phyloP scores from a whole-genome alignment of 1,140 invertebrate genomes.

The Sycophaga agraensis region DNA sequence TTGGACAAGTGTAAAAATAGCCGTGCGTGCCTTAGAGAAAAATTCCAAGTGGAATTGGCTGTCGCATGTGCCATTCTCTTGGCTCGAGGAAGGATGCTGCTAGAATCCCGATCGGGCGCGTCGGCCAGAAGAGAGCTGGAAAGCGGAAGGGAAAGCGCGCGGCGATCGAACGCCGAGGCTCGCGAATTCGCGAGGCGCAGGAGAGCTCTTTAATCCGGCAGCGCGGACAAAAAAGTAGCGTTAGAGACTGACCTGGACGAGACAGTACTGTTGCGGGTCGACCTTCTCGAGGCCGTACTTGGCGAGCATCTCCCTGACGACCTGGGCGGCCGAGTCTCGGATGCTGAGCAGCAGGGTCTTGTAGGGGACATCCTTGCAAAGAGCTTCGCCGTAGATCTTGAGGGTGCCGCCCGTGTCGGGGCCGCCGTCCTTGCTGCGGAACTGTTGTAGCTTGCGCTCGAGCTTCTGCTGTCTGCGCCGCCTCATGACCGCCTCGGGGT shows the following conservation, averaged over 20 bases:
- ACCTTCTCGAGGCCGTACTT: slow-evolving; percentile 92
- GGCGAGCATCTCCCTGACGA: slow-evolving; percentile 94
- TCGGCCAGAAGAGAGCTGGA: too few species aligned
- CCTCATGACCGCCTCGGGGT: slow-evolving; percentile 98
- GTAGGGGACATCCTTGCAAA: slow-evolving; percentile 96
- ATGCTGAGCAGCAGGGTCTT: slow-evolving; percentile 95
- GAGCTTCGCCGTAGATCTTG: slow-evolving; percentile 96
- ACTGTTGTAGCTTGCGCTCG: slow-evolving; percentile 95
- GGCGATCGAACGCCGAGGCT: too few species aligned
- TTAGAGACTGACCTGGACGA: slow-evolving; percentile 80
- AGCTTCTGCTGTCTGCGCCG: slow-evolving; percentile 94
- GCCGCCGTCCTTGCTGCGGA: slow-evolving; percentile 88
- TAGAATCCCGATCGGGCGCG: too few species aligned
- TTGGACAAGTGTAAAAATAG: too few species aligned
- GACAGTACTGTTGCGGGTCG: slow-evolving; percentile 88
- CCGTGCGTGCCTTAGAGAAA: too few species aligned
- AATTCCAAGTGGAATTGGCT: too few species aligned
- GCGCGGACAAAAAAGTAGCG: too few species aligned
- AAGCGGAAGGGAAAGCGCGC: too few species aligned
- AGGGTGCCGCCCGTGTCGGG: slow-evolving; percentile 93
- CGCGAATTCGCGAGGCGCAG: too few species aligned
- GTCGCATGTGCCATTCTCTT: too few species aligned
- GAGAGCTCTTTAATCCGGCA: too few species aligned
- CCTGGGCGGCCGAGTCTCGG: slow-evolving; percentile 85
- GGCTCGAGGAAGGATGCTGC: too few species aligned